Base-by-base conservation (phyloP, 2,888 invertebrate genomes). In the Ypsolopha scabrella region DNA sequence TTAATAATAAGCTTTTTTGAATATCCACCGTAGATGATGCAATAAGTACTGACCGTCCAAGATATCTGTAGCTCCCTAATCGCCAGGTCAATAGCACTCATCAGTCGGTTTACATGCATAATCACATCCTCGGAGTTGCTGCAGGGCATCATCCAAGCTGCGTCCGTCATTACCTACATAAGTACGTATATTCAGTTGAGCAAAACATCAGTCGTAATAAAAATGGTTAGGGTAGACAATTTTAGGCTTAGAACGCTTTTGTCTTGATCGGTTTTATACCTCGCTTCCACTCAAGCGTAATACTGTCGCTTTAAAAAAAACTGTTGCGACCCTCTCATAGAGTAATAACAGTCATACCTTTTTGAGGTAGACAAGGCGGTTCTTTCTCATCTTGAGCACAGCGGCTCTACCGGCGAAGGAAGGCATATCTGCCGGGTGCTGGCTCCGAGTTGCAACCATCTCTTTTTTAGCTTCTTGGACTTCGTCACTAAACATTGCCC, bases 71-170 rank as follows among this genome's bases (percentile, higher is more conserved):
- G 71, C 53, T 82, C 82, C 46, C 82, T 64, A 34, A 85, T 69
- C 9, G 75, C 78, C 1, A 85, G 89, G 13, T 90, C 88, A 43
- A 91, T 90, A 36, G 90, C 89, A 0, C 80, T 79, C 57, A 88
- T 80, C 7, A 92, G 73, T 52, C 89, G 78, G 54, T 91, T 90
- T 54, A 91, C 92, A 65, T 93, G 92, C 57, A 88, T 85, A 56
- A 91, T 89, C 36, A 93, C 91, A 54, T 93, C 92, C 49, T 91
- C 90, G 0, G 93, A 90, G 62, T 91, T 90, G 51, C 92, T 90
- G 66, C 93, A 93, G 6, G 89, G 82, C 34, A 94, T 90, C 78
- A 96, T 76, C 94, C 95, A 96, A 41, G 90, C 89, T 0, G 94
- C 92, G 47, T 90, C 88, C 37, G 90, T 90, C 70, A 96, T 87